phyloP scores from a whole-genome alignment of 1,140 invertebrate genomes.

The Drosophila nikananu region DNA sequence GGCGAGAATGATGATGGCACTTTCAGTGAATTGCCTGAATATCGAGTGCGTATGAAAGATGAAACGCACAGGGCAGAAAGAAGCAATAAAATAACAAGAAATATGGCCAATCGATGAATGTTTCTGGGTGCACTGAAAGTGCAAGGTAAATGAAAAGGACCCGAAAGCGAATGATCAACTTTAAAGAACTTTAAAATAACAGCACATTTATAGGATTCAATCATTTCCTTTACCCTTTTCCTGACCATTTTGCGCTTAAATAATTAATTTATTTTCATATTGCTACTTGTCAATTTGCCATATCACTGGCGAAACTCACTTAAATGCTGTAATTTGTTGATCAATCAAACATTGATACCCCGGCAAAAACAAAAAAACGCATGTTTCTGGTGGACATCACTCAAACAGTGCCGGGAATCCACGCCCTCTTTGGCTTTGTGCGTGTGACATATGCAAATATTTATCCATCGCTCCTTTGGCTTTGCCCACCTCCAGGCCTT shows the following conservation, averaged over 20 bases:
- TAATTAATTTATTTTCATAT: slow-evolving; percentile 32
- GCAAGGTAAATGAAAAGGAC: slow-evolving; percentile 27
- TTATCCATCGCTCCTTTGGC: slow-evolving; percentile 49
- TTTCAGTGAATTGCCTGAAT: slow-evolving; percentile 46
- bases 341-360: slow-evolving; percentile 46
- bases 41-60: slow-evolving; percentile 47
- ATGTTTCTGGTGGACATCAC: slow-evolving; percentile 34
- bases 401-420: slow-evolving; percentile 19
- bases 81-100: slow-evolving; percentile 49
- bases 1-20: slow-evolving; percentile 52
- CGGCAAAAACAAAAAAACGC: slow-evolving; percentile 21
- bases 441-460: slow-evolving; percentile 67
- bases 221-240: neutral
- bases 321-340: slow-evolving; percentile 43
- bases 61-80: slow-evolving; percentile 27
- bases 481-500: neutral
- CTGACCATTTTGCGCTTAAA: neutral
- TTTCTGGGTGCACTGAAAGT: slow-evolving; percentile 29
- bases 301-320: slow-evolving; percentile 30
- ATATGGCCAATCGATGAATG: slow-evolving; percentile 51
- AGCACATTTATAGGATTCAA: neutral
- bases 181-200: neutral
- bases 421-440: slow-evolving; percentile 43
- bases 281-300: slow-evolving; percentile 2
- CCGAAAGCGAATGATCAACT: neutral